Conservation (phyloP, 1,140 invertebrate species). For the Bacillus rossius region DNA sequence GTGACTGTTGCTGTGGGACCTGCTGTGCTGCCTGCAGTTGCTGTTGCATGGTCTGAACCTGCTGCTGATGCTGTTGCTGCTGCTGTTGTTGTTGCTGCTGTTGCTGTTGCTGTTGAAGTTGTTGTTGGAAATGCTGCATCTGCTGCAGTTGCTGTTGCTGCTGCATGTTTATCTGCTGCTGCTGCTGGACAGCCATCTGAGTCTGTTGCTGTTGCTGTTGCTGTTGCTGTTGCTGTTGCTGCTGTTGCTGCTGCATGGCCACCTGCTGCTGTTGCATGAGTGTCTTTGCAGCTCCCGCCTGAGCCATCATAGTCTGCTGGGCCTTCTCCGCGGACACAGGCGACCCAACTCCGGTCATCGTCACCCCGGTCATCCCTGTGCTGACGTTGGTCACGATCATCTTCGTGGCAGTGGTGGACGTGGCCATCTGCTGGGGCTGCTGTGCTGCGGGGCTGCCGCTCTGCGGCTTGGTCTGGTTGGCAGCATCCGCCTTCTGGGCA, state of each 20-base stretch:
- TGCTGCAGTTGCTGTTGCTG: conserved; percentile 41
- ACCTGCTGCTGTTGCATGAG: conserved; percentile 39
- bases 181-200: conserved; percentile 35
- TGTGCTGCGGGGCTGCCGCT: conserved; percentile 31
- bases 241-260: conserved; percentile 26
- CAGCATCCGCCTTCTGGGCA: conserved; percentile 60
- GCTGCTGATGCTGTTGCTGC: conserved; percentile 14
- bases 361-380: conserved; percentile 42
- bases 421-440: conserved; percentile 35
- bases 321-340: conserved; percentile 40
- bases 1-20: conserved; percentile 19
- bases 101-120: conserved; percentile 13
- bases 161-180: conserved; percentile 30
- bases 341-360: conserved; percentile 41
- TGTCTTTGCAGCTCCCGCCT: conserved; percentile 39
- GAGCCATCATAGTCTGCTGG: conserved; percentile 39
- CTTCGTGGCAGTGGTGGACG: conserved; percentile 27
- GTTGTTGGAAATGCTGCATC: conserved; percentile 29
- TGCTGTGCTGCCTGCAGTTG: conserved; percentile 17
- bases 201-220: conserved; percentile 25
- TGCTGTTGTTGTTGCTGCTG: conserved; percentile 29
- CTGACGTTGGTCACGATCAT: conserved; percentile 49
- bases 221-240: conserved; percentile 29
- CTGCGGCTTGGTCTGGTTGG: conserved; percentile 58
- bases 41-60: conserved; percentile 17